Evolutionary conservation across 2,797 vertebrate species (phyloP), one percentile per base, ranked within the genome.

Genomic region (Ctenochaetus hawaiiensis): DNA sequence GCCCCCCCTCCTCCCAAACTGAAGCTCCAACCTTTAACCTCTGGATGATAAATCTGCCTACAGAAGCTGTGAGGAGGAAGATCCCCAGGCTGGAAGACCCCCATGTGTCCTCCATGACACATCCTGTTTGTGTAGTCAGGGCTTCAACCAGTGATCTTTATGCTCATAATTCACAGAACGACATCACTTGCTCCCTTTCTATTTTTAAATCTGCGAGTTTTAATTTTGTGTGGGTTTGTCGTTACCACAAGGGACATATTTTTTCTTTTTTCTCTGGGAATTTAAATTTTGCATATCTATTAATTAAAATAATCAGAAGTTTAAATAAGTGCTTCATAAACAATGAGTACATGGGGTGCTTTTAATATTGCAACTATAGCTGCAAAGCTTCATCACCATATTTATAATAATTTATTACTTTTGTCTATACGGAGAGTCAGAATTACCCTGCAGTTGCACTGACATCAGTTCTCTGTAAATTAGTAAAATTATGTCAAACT

Each of bases 11-110:
- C 64, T 62, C 82, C 62, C 67, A 60, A 72, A 41, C 51, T 39
- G 53, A 52, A 62, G 66, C 75, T 90, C 78, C 87, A 87, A 92
- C 91, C 87, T 88, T 93, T 95, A 93, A 95, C 93, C 93, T 81
- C 81, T 49, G 67, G 90, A 89, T 92, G 85, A 95, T 96, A 96
- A 95, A 95, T 95, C 94, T 94, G 88, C 84, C 87, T 69, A 79
- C 89, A 91, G 87, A 84, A 91, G 90, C 92, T 86, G 88, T 85
- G 85, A 80, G 81, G 60, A 75, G 82, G 84, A 88, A 83, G 89
- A 89, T 90, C 86, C 82, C 89, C 81, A 67, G 85, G 87, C 86
- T 87, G 83, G 86, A 91, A 85, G 87, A 91, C 78, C 91, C 87
- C 82, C 87, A 81, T 89, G 89, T 91, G 87, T 91, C 91, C 89